Base-by-base conservation (phyloP, 2,888 invertebrate species). In the Agriotes lineatus region DNA sequence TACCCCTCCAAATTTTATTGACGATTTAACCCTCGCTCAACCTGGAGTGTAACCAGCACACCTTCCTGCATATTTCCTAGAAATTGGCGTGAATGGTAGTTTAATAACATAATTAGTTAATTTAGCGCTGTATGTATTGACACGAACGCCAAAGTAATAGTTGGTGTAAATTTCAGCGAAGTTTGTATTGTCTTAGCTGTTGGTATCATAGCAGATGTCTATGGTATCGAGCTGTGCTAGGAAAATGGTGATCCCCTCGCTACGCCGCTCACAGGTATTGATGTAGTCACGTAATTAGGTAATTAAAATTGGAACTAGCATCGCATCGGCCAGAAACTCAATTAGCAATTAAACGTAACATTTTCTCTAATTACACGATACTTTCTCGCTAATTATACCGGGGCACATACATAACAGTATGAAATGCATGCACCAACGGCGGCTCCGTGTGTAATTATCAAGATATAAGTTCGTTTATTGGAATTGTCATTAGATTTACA, bases 291-390 rank as follows among this genome's bases (percentile, higher is more conserved):
- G 85, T 86, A 85, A 86, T 85, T 86, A 85, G 85, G 85, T 85
- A 85, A 85, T 86, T 86, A 86, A 86, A 85, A 85, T 85, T 85
- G 85, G 85, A 85, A 85, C 85, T 85, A 70, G 72, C 72, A 73
- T 72, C 82, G 83, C 85, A 84, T 85, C 85, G 83, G 83, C 82
- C 83, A 83, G 84, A 85, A 85, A 85, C 84, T 85, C 85, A 85
- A 85, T 85, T 85, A 85, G 85, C 85, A 85, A 85, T 85, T 85
- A 85, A 85, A 85, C 85, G 84, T 84, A 83, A 85, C 84, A 85
- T 85, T 85, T 85, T 85, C 85, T 84, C 85, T 85, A 85, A 85
- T 85, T 85, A 85, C 85, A 64, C 71, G 83, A 85, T 85, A 84
- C 83, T 84, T 85, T 83, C 85, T 82, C 83, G 81, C 83, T 85